Evolutionary conservation across 2,113 vertebrate species (phyloP), one percentile per base, ranked within the genome.

Genomic region (Neotoma lepida): DNA sequence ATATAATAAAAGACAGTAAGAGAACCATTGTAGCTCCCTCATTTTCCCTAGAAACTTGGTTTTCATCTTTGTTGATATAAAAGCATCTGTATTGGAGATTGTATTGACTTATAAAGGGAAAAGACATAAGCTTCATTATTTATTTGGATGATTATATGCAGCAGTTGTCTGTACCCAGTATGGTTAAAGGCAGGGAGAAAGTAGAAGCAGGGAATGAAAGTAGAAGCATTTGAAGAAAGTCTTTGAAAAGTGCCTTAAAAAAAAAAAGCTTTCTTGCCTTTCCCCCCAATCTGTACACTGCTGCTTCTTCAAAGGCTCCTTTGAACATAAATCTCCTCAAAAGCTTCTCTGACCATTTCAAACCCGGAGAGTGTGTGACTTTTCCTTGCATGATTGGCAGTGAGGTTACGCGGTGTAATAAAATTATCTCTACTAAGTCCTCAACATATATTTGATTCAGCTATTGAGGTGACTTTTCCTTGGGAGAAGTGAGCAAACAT

Each of bases 301-400:
- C 6, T 51, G 14, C 10, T 49, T 91, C 78, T 91, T 93, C 92
- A 94, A 86, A 93, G 46, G 39, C 46, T 86, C 68, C 71, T 95
- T 94, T 73, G 77, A 96, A 91, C 44, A 81, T 12, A 95, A 86
- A 94, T 93, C 33, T 82, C 49, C 44, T 81, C 66, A 66, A 92
- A 92, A 64, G n/a, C 51, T 76, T 85, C 51, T 81, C 66, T 94
- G 93, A 86, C 77, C 61, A 89, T 81, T 89, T 93, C 77, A 81
- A 58, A 66, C 26, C 10, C 82, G 24, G 44, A 66, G 44, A 58
- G 64, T 68, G 3, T 88, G 71, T 54, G 41, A 90, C 56, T 92
- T 95, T 18, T 39, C 26, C 78, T 73, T 89, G 51, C 33, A n/a
- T 94, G 93, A 88, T 88, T 90, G 54, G 24, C 51, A 93, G 56